Percentiles rank a stretch among this genome's conserved stretches.
Evolutionary conservation across 2,797 vertebrate genomes (phyloP).

Genomic region (Pelodytes ibericus): DNA sequence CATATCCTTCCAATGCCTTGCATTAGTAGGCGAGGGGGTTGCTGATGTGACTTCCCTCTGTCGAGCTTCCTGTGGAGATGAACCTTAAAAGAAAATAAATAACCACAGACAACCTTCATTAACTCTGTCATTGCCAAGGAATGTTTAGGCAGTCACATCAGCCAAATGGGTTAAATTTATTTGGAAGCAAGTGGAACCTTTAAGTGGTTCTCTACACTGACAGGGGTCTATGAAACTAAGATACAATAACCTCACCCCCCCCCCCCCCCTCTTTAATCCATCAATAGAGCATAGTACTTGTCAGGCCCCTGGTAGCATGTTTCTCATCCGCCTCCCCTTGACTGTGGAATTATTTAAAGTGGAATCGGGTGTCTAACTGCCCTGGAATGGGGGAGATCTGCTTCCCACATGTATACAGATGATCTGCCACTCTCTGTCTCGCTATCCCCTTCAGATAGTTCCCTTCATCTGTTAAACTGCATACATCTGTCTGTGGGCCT

Average conservation of each 20-base stretch:
- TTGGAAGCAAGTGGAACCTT: slow-evolving; percentile 16
- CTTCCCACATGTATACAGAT: slow-evolving; percentile 32
- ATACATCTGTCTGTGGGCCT: slow-evolving; percentile 24
- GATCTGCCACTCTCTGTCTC: slow-evolving; percentile 24
- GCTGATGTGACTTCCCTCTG: slow-evolving; percentile 54
- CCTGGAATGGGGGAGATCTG: slow-evolving; percentile 44
- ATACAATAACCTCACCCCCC: not conserved
- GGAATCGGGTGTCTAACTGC: slow-evolving; percentile 50
- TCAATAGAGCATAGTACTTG: slow-evolving; percentile 9
- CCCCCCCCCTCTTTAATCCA: not conserved
- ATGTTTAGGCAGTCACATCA: not conserved
- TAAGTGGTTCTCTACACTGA: not conserved
- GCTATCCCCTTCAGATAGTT: slow-evolving; percentile 41
- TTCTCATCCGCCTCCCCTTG: slow-evolving; percentile 36
- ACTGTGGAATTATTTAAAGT: slow-evolving; percentile 50
- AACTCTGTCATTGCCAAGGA: slow-evolving; percentile 10
- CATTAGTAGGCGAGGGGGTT: slow-evolving; percentile 38
- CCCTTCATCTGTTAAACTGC: slow-evolving; percentile 36
- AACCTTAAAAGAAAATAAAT: slow-evolving; percentile 5
- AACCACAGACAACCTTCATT: not conserved
- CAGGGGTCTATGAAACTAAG: not conserved
- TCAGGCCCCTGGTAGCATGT: slow-evolving; percentile 44
- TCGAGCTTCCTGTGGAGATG: slow-evolving; percentile 26
- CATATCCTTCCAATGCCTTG: slow-evolving; percentile 22
- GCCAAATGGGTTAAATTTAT: slow-evolving; percentile 1